Base-by-base conservation (phyloP, 2,797 vertebrate genomes). In the Acanthurus tractus region DNA sequence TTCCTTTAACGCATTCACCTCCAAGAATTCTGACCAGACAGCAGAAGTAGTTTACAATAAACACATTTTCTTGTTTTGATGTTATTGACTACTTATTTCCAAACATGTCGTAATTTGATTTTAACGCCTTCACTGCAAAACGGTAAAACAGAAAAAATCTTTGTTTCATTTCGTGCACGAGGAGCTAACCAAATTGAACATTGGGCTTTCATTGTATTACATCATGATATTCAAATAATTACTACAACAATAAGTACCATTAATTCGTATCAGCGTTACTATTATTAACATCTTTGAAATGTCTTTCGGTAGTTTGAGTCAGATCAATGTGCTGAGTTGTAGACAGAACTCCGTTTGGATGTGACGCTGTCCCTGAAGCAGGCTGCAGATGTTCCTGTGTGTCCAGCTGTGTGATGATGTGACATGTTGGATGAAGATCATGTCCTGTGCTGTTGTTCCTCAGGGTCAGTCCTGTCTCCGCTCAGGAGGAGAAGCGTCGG, bases 391-490 rank as follows among this genome's bases (percentile, higher is more conserved):
- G 10, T 9, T 10, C 20, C 34, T n/a, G 12, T 29, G 36, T 8
- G 8, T 36, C 22, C 55, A 38, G 46, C n/a, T 74, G 17, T 48
- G 25, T 4, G 8, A 38, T 58, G 25, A 69, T 48, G 2, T 70
- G 40, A 55, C 12, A 29, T 29, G 29, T 7, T 34, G 29, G 6
- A 34, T 34, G 6, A 34, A 34, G 5, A 34, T 34, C 29, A 34
- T 34, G 29, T 7, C 29, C 1, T 5, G 29, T 72, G 66, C 38
- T 55, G 2, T 23, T 18, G 3, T 9, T 59, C 56, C 65, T 56
- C 82, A 86, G 92, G 72, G 1, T 69, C 87, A 0, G 34, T 86
- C 4, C 53, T 78, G 11, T 81, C 87, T 0, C 75, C 69, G 0
- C 56, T 83, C 62, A 50, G 86, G 38, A 67, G 79, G 49, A 88